Base-by-base conservation (phyloP, 2,113 vertebrate genomes). In the Nerophis lumbriciformis region DNA sequence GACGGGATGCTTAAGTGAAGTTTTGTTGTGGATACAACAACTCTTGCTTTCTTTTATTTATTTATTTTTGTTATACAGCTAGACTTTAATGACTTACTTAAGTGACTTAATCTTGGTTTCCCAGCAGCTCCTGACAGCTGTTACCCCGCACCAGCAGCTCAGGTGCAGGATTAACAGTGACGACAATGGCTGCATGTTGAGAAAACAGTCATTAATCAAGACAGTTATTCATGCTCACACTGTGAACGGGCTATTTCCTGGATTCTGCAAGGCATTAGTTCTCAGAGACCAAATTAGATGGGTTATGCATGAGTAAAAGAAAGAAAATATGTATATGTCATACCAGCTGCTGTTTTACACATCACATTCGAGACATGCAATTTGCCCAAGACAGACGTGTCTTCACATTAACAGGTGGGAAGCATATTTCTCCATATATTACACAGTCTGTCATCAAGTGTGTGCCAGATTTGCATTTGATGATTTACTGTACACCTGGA, bases 361-460 rank as follows among this genome's bases (percentile, higher is more conserved):
- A n/a, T 73, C 42, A 45, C 10, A 28, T 28, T 28, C 3, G 28
- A 28, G 28, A 28, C 28, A 28, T 28, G 28, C 4, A 45, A 51
- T 60, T 68, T 36, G 44, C 47, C 56, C 35, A 70, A 19, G 38
- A 60, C 42, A 54, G 64, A 50, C 53, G 59, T 50, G 53, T n/a
- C n/a, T 57, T 53, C 48, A 63, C 44, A 15, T 37, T 59, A 60
- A 70, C 71, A 71, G 51, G 36, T 72, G 62, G 69, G 35, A 60
- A 63, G 64, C 64, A 75, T 76, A 76, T 61, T 61, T 74, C 59
- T 76, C 54, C 61, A 74, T 79, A 70, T 44, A 76, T 76, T 63
- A 70, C 10, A 49, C 48, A 28, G 38, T 63, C 59, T 66, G 49
- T 61, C 63, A 59, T 68, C 45, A 47, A 65, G 42, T 69, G 48